Base-by-base conservation (phyloP, 1,140 invertebrate species). In the Neodiprion lecontei region DNA sequence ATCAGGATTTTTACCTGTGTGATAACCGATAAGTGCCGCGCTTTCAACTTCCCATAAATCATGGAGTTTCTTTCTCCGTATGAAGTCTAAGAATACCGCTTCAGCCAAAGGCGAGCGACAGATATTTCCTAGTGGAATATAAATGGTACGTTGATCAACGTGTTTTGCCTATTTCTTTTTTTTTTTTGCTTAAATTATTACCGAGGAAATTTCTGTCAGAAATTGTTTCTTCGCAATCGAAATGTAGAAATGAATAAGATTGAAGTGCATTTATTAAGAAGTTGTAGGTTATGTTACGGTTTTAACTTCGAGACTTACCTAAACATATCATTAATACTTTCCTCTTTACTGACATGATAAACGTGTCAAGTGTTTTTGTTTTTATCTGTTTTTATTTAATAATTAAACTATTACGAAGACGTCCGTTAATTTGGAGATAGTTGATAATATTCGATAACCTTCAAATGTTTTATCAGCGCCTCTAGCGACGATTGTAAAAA, bases 61-160 rank as follows among this genome's bases (percentile, higher is more conserved):
- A 1, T 86, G 78, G 8, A 92, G 79, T 65, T 91, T 90, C 74
- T 89, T 86, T 80, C 95, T 90, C 79, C 91, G 91, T 9, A 95
- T 88, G 10, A 92, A 84, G 77, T 97, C 91, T 48, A 90, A 85
- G 88, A 98, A 97, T 0, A 98, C 95, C 9, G 95, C 96, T 87
- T 98, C 96, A 21, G 96, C 96, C 77, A 98, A 98, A 8, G 97
- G 96, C 12, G 96, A 98, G n/a, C 97, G 91, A 85, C 97, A 98
- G 79, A 97, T 98, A 82, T 98, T 98, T 14, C 96, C 96, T 87
- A 86, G 74, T 68, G 76, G 11, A 78, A 77, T 67, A 67, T 69
- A 76, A 76, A 67, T 21, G 70, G 79, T 75, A 75, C 12, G 50
- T 73, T 78, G 69, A 69, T 72, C 50, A 70, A 72, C 66, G 73